Percentiles rank a stretch among this genome's conserved stretches.
phyloP scores from a whole-genome alignment of 2,888 invertebrate genomes.

The Callosobruchus maculatus region DNA sequence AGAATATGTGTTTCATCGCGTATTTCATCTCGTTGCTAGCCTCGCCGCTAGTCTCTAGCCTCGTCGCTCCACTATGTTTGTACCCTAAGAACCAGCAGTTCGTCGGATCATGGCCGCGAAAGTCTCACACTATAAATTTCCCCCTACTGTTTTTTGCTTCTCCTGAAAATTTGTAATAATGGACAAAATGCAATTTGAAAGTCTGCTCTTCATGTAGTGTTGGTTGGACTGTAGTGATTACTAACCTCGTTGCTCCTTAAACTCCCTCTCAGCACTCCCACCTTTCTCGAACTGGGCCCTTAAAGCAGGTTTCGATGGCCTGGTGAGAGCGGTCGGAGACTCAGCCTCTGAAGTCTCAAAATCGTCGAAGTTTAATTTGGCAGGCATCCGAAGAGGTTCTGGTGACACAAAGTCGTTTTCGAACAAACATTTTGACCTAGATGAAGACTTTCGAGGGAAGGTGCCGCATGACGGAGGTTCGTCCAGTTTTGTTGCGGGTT shows the following conservation, averaged over 20 bases:
- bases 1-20: too few species aligned
- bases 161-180: too few species aligned
- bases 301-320: conserved; percentile 20
- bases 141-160: too few species aligned
- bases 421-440: neutral
- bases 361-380: conserved; percentile 23
- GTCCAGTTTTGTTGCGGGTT: conserved; percentile 27
- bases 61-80: too few species aligned
- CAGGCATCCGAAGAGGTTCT: neutral
- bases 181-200: too few species aligned
- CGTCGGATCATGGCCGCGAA: too few species aligned
- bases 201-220: too few species aligned
- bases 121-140: too few species aligned
- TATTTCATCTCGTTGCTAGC: too few species aligned
- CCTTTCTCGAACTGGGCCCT: conserved; percentile 27
- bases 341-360: conserved; percentile 42
- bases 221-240: neutral
- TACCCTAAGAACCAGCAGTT: too few species aligned
- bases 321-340: conserved; percentile 30
- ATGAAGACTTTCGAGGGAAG: conserved; percentile 43
- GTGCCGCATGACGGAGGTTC: conserved; percentile 32
- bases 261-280: conserved; percentile 15
- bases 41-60: too few species aligned
- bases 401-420: neutral
- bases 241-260: conserved; percentile 18